Base-by-base conservation (phyloP, 2,113 vertebrate species). In the Pseudolaguvia tuberculata region DNA sequence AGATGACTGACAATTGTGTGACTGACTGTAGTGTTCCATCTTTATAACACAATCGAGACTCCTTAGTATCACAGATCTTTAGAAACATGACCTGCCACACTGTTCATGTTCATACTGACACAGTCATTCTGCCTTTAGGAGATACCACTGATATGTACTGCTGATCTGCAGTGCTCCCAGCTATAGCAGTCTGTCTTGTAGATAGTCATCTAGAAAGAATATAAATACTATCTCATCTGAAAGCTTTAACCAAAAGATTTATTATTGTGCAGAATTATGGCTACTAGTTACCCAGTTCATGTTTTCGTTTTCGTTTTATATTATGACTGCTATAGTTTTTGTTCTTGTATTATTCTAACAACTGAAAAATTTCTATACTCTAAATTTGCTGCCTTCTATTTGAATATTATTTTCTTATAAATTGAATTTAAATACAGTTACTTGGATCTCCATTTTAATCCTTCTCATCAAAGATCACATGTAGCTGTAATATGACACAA, bases 41-140 rank as follows among this genome's bases (percentile, higher is more conserved):
- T 75, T 84, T 83, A 88, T 78, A 75, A 88, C 77, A 62, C 83
- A 42, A 70, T 67, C 71, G 71, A 68, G 80, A 81, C 57, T 65
- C 81, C 75, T 82, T 80, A 75, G 75, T 79, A 70, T 78, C 66
- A 39, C 73, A 63, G 81, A 80, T 81, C 80, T 86, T 88, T 81
- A 82, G 82, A 25, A 66, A 69, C 80, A 78, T 78, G 78, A 48
- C 18, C 76, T 72, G 79, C 78, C 73, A 70, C 53, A 79, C 65
- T 70, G 61, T 72, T 62, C 15, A 62, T 29, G 51, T 23, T 75
- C 20, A 14, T 56, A 56, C 61, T 65, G 72, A 74, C 47, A 45
- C 20, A 39, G 47, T 4, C n/a, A 63, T 50, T 18, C 6, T 51
- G 42, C 45, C 56, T 70, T 69, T 27, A 70, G 35, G 62, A 76